Base-by-base conservation (phyloP, 2,113 vertebrate genomes). In the Pardalotus punctatus region DNA sequence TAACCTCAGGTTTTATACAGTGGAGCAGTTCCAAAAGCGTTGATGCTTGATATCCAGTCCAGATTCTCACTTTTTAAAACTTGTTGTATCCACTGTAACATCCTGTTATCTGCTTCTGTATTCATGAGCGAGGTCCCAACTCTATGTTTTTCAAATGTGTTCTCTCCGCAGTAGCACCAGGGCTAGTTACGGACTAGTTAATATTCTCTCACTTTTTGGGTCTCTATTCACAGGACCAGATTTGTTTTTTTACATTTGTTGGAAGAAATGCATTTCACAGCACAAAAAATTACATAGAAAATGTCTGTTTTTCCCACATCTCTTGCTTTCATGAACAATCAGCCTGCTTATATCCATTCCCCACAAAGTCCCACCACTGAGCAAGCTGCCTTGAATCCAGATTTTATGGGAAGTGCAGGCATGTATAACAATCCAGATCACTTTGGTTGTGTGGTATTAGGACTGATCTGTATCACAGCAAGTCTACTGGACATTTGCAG, bases 291-390 rank as follows among this genome's bases (percentile, higher is more conserved):
- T 1, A 33, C 3, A 12, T 1, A 47, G 53, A 54, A 33, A 76
- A 60, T 8, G 12, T 2, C 5, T 10, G 1, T 0, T 62, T 71
- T 82, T 14, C 16, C 38, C 16, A 25, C 4, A 22, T 40, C 1
- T 45, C 23, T 57, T 5, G 43, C 43, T 42, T 74, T 51, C 12
- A 2, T 51, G 31, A 76, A 6, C 10, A 62, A 27, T 38, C 21
- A 47, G 9, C 8, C 12, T 38, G 5, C 29, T 60, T 29, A 47
- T 33, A 64, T 56, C 9, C 5, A 4, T 29, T 61, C 35, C 31
- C 24, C 51, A 60, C 38, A 42, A 71, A 42, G 21, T 48, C 27
- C 74, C 8, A 3, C 10, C 11, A 29, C 18, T 64, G 7, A 57
- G n/a, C 25, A 74, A 66, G 3, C 16, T 80, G 14, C 38, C 24